A percentile compares a stretch with the other conserved stretches of the same genome.
phyloP scores from a whole-genome alignment of 2,113 vertebrate species.

The Loxodonta africana region DNA sequence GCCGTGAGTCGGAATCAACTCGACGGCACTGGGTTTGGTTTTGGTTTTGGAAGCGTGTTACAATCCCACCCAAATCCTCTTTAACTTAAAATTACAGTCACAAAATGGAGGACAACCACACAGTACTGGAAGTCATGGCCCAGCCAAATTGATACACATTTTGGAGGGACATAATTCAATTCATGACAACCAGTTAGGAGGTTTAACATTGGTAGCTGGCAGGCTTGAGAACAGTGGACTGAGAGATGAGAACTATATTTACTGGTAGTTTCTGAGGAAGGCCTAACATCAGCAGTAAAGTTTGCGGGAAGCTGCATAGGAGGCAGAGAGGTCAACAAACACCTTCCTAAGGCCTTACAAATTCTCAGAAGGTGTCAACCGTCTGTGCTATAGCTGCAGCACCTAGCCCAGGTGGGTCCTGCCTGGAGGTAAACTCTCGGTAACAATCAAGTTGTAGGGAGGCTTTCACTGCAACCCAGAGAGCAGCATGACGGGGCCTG shows the following conservation, averaged over 20 bases:
- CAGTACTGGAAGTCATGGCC: too few species aligned
- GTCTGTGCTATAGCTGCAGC: rapidly evolving
- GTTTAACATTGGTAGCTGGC: not conserved
- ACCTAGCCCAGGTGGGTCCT: not conserved
- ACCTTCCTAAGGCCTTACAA: not conserved
- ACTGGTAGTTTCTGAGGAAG: not conserved
- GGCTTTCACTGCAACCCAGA: not conserved
- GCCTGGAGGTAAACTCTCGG: too few species aligned
- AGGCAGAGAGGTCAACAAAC: not conserved
- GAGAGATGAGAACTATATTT: not conserved
- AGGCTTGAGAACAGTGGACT: not conserved
- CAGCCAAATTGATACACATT: too few species aligned
- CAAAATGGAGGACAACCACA: too few species aligned
- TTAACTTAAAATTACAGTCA: too few species aligned
- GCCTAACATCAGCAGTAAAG: not conserved
- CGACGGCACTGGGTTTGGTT: too few species aligned
- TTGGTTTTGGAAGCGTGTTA: too few species aligned
- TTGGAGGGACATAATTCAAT: too few species aligned
- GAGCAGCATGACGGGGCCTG: too few species aligned
- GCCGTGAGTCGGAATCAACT: too few species aligned
- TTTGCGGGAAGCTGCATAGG: not conserved
- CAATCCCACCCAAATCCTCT: too few species aligned
- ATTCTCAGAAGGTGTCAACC: not conserved
- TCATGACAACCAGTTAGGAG: not conserved
- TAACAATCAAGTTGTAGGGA: not conserved